Conservation (phyloP, 1,140 invertebrate genomes). For the Drosophila setifemur region DNA sequence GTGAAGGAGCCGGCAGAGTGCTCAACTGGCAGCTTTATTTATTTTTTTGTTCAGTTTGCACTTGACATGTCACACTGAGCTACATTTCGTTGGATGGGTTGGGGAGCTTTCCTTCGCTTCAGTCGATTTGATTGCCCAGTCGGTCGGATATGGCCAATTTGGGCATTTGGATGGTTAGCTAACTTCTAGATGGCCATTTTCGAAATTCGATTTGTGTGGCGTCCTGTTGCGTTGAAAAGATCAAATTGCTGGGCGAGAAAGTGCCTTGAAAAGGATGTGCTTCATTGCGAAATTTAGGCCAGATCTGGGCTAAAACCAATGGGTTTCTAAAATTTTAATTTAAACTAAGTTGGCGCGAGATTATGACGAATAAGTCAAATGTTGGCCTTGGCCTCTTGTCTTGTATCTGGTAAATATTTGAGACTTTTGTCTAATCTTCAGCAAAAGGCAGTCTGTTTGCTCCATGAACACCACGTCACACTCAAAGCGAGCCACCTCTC, state of each 20-base stretch:
- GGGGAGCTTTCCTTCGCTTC: neutral
- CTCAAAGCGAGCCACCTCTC: neutral
- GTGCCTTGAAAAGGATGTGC: neutral
- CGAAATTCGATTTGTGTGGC: conserved; percentile 15
- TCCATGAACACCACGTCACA: neutral
- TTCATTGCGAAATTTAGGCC: neutral
- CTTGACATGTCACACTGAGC: neutral
- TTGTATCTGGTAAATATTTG: neutral
- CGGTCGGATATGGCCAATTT: conserved; percentile 14
- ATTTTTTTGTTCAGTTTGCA: neutral
- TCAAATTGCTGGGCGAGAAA: neutral
- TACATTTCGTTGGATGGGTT: neutral
- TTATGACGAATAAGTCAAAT: conserved; percentile 12
- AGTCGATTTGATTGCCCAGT: neutral
- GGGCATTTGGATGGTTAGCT: conserved; percentile 4
- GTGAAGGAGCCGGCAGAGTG: neutral
- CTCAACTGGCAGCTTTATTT: neutral
- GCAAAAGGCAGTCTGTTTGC: neutral
- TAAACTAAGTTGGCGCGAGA: neutral
- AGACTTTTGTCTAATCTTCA: conserved; percentile 1
- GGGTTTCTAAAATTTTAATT: neutral
- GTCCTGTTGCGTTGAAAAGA: conserved; percentile 5
- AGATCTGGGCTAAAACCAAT: neutral
- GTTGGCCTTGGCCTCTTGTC: conserved; percentile 5
- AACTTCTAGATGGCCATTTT: conserved; percentile 15